These are phyloP conservation scores for Enteromius radiatus DNA, from an alignment of 2,797 vertebrate species.

Conservation along the genomic window DNA sequence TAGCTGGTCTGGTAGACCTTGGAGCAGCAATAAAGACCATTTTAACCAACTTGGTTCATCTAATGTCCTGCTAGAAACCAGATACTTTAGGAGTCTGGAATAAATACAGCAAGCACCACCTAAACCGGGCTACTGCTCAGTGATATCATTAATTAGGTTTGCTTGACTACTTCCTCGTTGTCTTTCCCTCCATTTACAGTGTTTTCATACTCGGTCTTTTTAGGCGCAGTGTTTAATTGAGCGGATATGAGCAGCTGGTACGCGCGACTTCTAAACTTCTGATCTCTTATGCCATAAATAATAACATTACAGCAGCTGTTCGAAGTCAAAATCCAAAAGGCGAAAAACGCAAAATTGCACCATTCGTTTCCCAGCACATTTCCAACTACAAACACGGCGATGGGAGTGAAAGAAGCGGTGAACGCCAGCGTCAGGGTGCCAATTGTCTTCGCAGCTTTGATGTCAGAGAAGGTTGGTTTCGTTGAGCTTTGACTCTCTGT, in stretches of 20 bases:
- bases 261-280: slow-evolving; percentile 78
- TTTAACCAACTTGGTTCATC: not conserved
- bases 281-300: slow-evolving; percentile 81
- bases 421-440: slow-evolving; percentile 80
- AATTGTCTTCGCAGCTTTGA: slow-evolving; percentile 83
- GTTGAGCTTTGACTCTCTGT: slow-evolving; percentile 65
- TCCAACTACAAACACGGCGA: slow-evolving; percentile 82
- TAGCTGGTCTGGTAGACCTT: not conserved
- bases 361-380: slow-evolving; percentile 81
- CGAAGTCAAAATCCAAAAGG: slow-evolving; percentile 83
- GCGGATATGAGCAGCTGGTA: slow-evolving; percentile 73
- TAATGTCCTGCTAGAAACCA: not conserved
- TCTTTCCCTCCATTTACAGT: slow-evolving; percentile 6
- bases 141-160: not conserved
- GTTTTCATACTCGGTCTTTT: slow-evolving; percentile 15
- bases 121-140: not conserved
- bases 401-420: slow-evolving; percentile 79
- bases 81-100: not conserved
- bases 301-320: slow-evolving; percentile 85
- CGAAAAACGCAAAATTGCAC: slow-evolving; percentile 83
- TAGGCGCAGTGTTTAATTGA: slow-evolving; percentile 51
- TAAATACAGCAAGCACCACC: not conserved
- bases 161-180: not conserved
- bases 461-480: slow-evolving; percentile 81
- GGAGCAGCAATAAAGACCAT: slow-evolving; percentile 1